Evolutionary conservation across 2,888 invertebrate genomes (phyloP), one percentile per base, ranked within the genome.

Genomic region (Nysson spinosus): DNA sequence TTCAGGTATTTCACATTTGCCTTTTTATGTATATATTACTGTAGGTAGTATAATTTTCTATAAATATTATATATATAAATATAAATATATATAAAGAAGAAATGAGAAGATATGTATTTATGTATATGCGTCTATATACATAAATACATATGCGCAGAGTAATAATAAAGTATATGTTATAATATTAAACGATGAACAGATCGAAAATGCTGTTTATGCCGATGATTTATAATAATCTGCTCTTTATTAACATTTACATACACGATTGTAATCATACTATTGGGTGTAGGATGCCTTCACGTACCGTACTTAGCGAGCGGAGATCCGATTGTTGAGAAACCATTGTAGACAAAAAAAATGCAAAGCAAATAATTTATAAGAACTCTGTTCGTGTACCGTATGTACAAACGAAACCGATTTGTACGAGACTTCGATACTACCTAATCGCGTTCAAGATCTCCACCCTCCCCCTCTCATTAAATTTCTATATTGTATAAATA

Each of bases 1-100:
- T 83, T 85, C 86, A 82, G 85, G 83, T 85, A 85, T 84, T 83
- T 84, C 85, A 86, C 86, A 82, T 86, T 86, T 86, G 86, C 85
- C 86, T 86, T 86, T 85, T 82, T 82, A 84, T 86, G 85, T 86
- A 85, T 78, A 86, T 86, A 85, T 84, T 72, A 81, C 82, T 82
- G 81, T 85, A 86, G 84, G 78, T 86, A 85, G 83, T 72, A 78
- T 83, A 85, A 86, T 86, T 86, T 86, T 85, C 80, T 85, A 85
- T 85, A 82, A 62, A 72, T 72, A 75, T 60, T 72, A 78, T 74
- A 78, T 60, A 75, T 66, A 72, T 63, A 58, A 40, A 65, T 63
- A 56, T 56, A 62, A 54, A 64, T 68, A 46, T 55, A 57, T 60
- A 58, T 49, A 74, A 67, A 62, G 42, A 62, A 55, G 43, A 47